Evolutionary conservation across 2,113 vertebrate genomes (phyloP).

Genomic region (Xiphophorus couchianus): DNA sequence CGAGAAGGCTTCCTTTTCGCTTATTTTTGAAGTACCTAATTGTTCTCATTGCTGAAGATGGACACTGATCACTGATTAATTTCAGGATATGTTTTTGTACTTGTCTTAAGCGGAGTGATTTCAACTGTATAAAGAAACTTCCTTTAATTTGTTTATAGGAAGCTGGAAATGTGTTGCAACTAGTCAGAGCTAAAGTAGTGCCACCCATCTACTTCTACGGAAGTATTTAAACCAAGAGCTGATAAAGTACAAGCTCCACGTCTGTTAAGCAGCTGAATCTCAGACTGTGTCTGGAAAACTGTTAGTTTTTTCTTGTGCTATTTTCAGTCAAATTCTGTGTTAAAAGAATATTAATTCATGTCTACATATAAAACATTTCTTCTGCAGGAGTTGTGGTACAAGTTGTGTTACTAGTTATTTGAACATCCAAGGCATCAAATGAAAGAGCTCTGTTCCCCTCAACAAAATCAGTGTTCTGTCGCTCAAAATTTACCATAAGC

Average conservation of each 20-base stretch:
- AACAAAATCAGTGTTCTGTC: slow-evolving; percentile 22
- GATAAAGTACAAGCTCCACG: no score
- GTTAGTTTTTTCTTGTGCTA: not conserved
- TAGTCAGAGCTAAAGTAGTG: no score
- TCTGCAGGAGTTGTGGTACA: slow-evolving; percentile 29
- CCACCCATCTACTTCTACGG: no score
- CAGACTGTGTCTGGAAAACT: not conserved
- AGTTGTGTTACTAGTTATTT: slow-evolving; percentile 39
- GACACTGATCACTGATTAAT: slow-evolving; percentile 9
- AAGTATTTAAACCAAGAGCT: no score
- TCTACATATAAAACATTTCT: slow-evolving; percentile 34
- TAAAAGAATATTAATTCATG: slow-evolving; percentile 1
- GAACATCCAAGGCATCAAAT: slow-evolving; percentile 35
- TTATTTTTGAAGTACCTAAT: not conserved
- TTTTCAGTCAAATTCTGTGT: not conserved
- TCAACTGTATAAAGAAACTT: not conserved
- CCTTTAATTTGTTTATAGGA: no score
- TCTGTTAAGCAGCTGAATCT: no score
- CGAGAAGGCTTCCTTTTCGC: not conserved
- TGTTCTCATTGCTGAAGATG: not conserved
- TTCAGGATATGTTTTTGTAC: not conserved
- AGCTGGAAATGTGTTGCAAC: no score
- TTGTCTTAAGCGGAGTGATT: not conserved
- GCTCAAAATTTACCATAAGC: not conserved
- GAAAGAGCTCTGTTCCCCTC: slow-evolving; percentile 8